Evolutionary conservation across 2,113 vertebrate species (phyloP), one percentile per base, ranked within the genome.

Genomic region (Haplochromis vanheusdeni): DNA sequence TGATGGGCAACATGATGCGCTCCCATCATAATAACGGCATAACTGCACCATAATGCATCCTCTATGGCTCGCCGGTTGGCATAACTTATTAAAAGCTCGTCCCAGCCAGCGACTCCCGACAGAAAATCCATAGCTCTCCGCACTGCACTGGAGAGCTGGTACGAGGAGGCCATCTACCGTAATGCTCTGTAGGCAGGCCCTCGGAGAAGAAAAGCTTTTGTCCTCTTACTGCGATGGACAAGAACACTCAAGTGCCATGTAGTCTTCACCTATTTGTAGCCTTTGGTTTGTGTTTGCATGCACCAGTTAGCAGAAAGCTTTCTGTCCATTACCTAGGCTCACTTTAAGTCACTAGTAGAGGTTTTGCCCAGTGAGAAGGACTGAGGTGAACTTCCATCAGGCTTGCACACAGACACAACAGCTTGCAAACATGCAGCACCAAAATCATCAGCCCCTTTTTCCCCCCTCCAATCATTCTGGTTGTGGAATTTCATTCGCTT

Each of bases 61-160:
- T 86, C 80, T 68, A 77, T 85, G 35, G 62, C 73, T 79, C 0
- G 45, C 83, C 77, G 23, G 89, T 92, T 89, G 89, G 85, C 84
- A 89, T 80, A 81, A 90, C 49, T 90, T 92, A 90, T 95, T 92
- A 92, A 93, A 93, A 86, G 90, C 73, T 77, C 10, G 56, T 91
- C 87, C 49, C 85, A 51, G 73, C 49, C 77, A 33, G 49, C 3
- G 51, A 88, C 28, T 51, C 89, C 89, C 55, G 86, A 91, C 87
- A 90, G 91, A 90, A 95, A 94, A 91, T 94, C 92, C 52, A 93
- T 93, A 90, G 52, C 87, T 87, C 79, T 87, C 70, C n/a, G 8
- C 79, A 37, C 84, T 88, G 87, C 91, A 80, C 42, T 23, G 45
- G 87, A 81, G 79, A 81, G 77, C 88, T 80, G 75, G 73, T 55